phyloP scores from a whole-genome alignment of 2,113 vertebrate genomes.

The Xenopus laevis region DNA sequence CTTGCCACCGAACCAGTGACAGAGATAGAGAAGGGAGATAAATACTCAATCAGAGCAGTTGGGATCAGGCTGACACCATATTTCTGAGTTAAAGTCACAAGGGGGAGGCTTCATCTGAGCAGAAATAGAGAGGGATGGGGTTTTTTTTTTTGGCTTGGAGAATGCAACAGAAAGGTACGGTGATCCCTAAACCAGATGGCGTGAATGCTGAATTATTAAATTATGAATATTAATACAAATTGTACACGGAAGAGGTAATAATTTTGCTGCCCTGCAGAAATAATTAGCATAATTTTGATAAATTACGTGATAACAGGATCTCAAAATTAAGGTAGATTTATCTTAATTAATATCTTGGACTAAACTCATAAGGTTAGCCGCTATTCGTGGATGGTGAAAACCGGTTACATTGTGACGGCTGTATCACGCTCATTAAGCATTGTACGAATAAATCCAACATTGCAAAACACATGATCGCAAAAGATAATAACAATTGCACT shows the following conservation, averaged over 20 bases:
- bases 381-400: constrained; percentile 67
- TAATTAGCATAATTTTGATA: constrained; percentile 99
- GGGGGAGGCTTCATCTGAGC: constrained; percentile 21
- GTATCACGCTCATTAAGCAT: not conserved
- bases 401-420: not conserved
- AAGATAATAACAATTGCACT: too few relatives aligned
- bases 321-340: constrained; percentile 98
- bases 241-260: constrained; percentile 97
- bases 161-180: constrained; percentile 57
- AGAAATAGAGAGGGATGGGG: not conserved
- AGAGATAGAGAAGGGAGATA: not conserved
- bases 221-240: constrained; percentile 98
- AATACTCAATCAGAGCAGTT: constrained; percentile 4
- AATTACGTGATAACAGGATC: constrained; percentile 98
- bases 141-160: constrained; percentile 54
- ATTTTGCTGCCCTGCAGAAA: constrained; percentile 99
- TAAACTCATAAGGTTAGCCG: constrained; percentile 90
- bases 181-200: constrained; percentile 78
- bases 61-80: accelerated
- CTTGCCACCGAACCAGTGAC: not conserved
- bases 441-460: not conserved
- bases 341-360: constrained; percentile 99
- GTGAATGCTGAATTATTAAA: constrained; percentile 93
- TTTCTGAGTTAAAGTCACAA: constrained; percentile 14
- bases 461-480: not conserved